Evolutionary conservation across 2,888 invertebrate genomes (phyloP).

Genomic region (Timema podura): DNA sequence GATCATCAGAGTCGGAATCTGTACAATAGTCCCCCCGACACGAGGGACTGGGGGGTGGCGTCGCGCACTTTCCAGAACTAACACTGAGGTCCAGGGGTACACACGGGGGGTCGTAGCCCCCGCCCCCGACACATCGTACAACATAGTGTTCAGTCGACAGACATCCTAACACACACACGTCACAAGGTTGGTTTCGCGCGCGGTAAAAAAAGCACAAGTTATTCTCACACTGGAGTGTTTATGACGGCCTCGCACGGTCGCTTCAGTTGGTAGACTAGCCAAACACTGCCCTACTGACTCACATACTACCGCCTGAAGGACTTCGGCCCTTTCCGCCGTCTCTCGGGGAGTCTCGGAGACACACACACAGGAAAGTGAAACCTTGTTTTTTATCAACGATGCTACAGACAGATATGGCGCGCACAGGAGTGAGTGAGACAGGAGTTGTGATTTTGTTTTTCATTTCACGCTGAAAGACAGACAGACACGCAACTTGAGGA

Average conservation of each 20-base stretch:
- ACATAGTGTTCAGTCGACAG: conserved; percentile 10
- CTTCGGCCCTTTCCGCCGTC: conserved; percentile 32
- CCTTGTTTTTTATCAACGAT: too few relatives aligned
- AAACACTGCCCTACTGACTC: conserved; percentile 40
- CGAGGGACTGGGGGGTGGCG: conserved; percentile 43
- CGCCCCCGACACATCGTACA: conserved; percentile 23
- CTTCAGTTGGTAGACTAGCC: conserved; percentile 33
- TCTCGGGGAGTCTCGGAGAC: conserved; percentile 30
- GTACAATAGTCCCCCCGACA: conserved; percentile 60
- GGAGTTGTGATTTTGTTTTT: too few relatives aligned
- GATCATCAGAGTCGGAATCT: conserved; percentile 73
- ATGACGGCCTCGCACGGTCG: conserved; percentile 47
- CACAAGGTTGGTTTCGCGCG: conserved; percentile 39
- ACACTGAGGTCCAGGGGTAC: conserved; percentile 75
- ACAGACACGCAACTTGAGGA: too few relatives aligned
- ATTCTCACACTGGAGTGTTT: not conserved
- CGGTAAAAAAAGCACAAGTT: conserved; percentile 37
- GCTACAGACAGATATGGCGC: too few relatives aligned
- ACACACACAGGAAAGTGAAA: not conserved
- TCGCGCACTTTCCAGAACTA: conserved; percentile 35
- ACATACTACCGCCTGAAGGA: conserved; percentile 29
- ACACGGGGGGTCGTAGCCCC: conserved; percentile 34
- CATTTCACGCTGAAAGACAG: too few relatives aligned
- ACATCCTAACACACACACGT: not conserved
- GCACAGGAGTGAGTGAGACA: too few relatives aligned